These are phyloP conservation scores for Poicephalus meyeri DNA, from an alignment of 2,113 vertebrate species.

Conservation along the genomic window DNA sequence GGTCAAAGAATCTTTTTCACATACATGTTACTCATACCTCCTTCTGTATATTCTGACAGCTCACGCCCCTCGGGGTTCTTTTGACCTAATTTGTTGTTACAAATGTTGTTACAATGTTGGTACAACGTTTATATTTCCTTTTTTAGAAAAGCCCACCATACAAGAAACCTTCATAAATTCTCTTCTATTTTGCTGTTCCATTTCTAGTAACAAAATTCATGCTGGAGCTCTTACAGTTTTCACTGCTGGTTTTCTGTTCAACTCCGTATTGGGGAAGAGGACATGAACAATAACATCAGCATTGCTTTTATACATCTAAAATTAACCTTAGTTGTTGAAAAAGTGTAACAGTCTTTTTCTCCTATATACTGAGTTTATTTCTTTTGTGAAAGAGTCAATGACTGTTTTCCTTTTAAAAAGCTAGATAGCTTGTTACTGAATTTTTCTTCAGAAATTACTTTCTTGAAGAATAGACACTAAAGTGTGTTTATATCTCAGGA, in stretches of 20 bases:
- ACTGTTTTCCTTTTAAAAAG: not conserved
- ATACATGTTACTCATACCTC: not conserved
- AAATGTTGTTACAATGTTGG: not conserved
- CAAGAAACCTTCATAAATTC: not conserved
- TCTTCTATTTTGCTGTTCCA: not conserved
- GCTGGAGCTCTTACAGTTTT: not conserved
- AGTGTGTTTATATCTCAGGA: not conserved
- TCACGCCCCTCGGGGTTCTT: not conserved
- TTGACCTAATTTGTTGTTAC: not conserved
- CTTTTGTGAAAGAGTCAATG: not conserved
- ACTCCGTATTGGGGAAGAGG: not conserved
- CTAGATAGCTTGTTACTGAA: not conserved
- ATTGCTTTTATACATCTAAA: not conserved
- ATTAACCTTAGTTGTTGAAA: not conserved
- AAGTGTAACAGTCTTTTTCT: not conserved
- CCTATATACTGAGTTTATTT: not conserved
- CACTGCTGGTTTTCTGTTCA: not conserved
- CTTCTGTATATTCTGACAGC: not conserved
- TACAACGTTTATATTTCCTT: not conserved
- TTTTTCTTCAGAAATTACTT: not conserved
- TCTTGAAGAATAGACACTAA: not conserved
- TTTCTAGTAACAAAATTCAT: not conserved
- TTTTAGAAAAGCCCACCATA: not conserved
- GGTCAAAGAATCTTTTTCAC: not conserved
- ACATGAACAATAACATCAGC: not conserved